Evolutionary conservation across 2,113 vertebrate genomes (phyloP).

Genomic region (Paratilapia polleni): DNA sequence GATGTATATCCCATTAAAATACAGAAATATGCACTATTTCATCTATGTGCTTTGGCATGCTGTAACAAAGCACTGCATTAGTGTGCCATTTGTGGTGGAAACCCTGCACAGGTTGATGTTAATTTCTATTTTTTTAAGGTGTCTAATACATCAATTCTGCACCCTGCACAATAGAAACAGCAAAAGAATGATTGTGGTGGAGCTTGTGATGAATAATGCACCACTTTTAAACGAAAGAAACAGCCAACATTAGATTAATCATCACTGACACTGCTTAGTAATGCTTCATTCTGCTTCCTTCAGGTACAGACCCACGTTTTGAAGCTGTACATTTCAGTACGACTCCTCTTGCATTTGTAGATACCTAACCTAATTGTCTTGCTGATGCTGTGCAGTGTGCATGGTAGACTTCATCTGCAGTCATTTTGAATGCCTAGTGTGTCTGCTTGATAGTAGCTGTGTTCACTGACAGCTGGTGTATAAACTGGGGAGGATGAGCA

Average conservation of each 20-base stretch:
- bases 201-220: not conserved
- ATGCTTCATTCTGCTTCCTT: not conserved
- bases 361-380: slow-evolving; percentile 3
- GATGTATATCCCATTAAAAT: not conserved
- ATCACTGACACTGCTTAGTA: not conserved
- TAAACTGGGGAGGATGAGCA: slow-evolving; percentile 9
- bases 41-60: not conserved
- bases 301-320: not conserved
- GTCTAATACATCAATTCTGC: not conserved
- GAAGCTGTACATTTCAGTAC: not conserved
- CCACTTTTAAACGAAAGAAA: not conserved
- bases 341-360: not conserved
- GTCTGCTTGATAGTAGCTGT: slow-evolving; percentile 2
- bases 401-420: slow-evolving; percentile 3
- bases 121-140: not conserved
- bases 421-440: slow-evolving; percentile 1
- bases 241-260: not conserved
- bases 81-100: not conserved
- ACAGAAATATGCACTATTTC: not conserved
- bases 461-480: slow-evolving; percentile 5
- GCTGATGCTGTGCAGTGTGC: not conserved
- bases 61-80: not conserved
- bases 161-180: not conserved
- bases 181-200: not conserved
- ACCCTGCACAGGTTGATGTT: not conserved